Evolutionary conservation across 2,888 invertebrate species (phyloP), one percentile per base, ranked within the genome.

Genomic region (Epistrophe grossulariae): DNA sequence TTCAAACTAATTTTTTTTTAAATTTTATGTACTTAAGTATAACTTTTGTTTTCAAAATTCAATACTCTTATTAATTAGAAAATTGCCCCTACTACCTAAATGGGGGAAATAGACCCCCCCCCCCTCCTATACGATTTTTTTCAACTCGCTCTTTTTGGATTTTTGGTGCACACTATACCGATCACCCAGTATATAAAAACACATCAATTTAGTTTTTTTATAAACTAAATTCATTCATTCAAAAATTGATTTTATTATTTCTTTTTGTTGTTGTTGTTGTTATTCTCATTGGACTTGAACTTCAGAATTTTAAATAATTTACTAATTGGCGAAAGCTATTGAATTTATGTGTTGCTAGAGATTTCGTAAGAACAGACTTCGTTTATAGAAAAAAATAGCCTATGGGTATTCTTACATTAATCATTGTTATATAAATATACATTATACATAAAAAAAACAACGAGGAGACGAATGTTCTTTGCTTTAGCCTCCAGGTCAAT

Each of bases 401-500:
- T 31, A 52, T 19, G 70, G 81, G 78, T 78, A 70, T 62, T 38
- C 60, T 79, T 50, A 72, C 70, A 87, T 87, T 83, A 83, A 87
- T 87, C 71, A 87, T 74, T 74, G 50, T 48, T 66, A 24, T 66
- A 24, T 60, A 55, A 4, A 24, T 28, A 52, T 52, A 24, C 19
- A 24, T n/a, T n/a, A n/a, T 17, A 48, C 9, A 50, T 0, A 43
- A 2, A 11, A 19, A 17, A 72, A 31, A 17, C 31, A 57, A 19
- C 9, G 45, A 43, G 64, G 70, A 85, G 81, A 81, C 35, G 57
- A 76, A 74, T 72, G 79, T 60, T 76, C 28, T 71, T 48, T 71
- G 72, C 17, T 31, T 24, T 50, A 48, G 60, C 87, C 87, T 79
- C 24, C 28, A 79, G 87, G 74, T 76, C 35, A 28, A 64, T 79